Evolutionary conservation across 2,888 invertebrate genomes (phyloP).

Genomic region (Pachydiplax longipennis): DNA sequence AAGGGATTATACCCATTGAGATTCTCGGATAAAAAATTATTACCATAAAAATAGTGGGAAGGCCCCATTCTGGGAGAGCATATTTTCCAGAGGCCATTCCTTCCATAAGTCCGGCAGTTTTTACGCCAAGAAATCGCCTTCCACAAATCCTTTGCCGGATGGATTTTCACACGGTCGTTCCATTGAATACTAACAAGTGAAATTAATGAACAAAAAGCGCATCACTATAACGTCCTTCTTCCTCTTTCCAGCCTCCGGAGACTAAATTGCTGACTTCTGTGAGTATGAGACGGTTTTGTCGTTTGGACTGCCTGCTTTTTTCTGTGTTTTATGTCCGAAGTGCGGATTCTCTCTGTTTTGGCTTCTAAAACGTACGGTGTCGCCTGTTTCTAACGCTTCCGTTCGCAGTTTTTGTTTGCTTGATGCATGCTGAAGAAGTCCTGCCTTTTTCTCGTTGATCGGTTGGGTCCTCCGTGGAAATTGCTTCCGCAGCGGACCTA

Average conservation of each 20-base stretch:
- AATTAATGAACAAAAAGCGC: not conserved
- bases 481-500: too few species aligned
- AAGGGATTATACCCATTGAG: too few species aligned
- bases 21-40: too few species aligned
- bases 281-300: slow-evolving; percentile 14
- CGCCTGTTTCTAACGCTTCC: not conserved
- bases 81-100: too few species aligned
- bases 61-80: too few species aligned
- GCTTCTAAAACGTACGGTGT: not conserved
- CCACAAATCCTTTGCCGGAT: not conserved
- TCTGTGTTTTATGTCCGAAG: not conserved
- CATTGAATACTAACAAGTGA: not conserved
- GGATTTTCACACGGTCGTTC: not conserved
- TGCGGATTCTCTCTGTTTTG: not conserved
- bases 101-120: too few species aligned
- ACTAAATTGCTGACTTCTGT: slow-evolving; percentile 4
- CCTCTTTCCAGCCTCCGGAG: slow-evolving; percentile 20
- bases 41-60: too few species aligned
- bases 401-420: not conserved
- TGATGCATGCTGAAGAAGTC: not conserved
- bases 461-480: too few species aligned
- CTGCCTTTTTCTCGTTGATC: too few species aligned
- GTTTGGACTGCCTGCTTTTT: not conserved
- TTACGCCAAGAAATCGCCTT: not conserved
- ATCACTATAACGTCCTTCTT: not conserved